Conservation (phyloP, 2,797 vertebrate species). For the Danio aesculapii region DNA sequence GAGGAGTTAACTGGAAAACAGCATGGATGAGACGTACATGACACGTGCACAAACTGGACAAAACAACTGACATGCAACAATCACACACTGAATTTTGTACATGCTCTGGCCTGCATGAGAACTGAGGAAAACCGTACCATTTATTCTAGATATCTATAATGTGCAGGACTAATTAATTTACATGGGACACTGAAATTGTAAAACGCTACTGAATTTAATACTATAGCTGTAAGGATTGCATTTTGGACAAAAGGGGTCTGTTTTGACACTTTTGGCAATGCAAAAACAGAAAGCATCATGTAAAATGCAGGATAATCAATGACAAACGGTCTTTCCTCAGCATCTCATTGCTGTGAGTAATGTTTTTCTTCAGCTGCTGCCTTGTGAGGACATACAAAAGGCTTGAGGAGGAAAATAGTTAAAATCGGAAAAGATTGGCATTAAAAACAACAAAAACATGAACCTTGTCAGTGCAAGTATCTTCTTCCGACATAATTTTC, state of each 20-base stretch:
- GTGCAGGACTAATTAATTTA: conserved; percentile 42
- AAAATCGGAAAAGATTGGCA: conserved; percentile 64
- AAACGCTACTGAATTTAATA: neutral
- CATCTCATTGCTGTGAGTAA: conserved; percentile 60
- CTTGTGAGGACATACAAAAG: conserved; percentile 56
- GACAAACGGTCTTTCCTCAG: conserved; percentile 62
- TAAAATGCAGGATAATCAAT: neutral
- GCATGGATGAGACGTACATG: conserved; percentile 84
- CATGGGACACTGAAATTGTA: conserved; percentile 32
- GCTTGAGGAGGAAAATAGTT: conserved; percentile 51
- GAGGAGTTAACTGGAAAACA: conserved; percentile 98
- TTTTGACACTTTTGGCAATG: neutral
- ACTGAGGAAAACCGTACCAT: conserved; percentile 35
- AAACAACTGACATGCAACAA: conserved; percentile 66
- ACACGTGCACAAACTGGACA: conserved; percentile 72
- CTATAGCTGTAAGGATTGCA: neutral
- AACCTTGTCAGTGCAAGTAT: conserved; percentile 79
- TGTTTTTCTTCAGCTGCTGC: conserved; percentile 43
- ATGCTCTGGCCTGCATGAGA: conserved; percentile 37
- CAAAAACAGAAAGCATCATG: conserved; percentile 3
- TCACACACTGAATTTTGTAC: conserved; percentile 42
- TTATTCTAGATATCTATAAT: neutral
- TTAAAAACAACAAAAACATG: conserved; percentile 57
- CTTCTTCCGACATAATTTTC: conserved; percentile 74
- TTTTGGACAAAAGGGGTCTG: neutral